Evolutionary conservation across 2,797 vertebrate genomes (phyloP).

Genomic region (Bradypodion pumilum): DNA sequence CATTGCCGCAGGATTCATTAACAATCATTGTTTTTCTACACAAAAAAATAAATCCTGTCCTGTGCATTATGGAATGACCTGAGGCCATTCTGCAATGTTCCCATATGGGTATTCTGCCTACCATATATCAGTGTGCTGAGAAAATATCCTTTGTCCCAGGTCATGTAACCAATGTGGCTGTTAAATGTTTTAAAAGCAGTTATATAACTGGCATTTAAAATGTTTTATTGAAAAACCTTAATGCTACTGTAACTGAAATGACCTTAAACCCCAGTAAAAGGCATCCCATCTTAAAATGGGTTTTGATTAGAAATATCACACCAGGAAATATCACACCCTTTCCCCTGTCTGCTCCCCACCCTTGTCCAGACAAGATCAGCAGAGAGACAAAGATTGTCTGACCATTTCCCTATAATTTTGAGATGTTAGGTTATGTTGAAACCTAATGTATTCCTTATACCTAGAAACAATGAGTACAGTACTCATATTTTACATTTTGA

Average conservation of each 20-base stretch:
- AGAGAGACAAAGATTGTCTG: background rate
- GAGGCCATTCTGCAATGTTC: constrained; percentile 54
- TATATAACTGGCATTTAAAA: constrained; percentile 73
- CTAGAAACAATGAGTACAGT: constrained; percentile 49
- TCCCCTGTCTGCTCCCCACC: constrained; percentile 36
- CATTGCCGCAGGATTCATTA: constrained; percentile 63
- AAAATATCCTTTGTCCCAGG: constrained; percentile 72
- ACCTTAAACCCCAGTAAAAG: constrained; percentile 62
- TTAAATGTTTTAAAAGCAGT: constrained; percentile 74
- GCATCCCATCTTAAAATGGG: constrained; percentile 62
- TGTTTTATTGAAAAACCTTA: constrained; percentile 73
- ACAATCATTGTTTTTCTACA: constrained; percentile 63
- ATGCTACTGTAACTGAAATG: constrained; percentile 67
- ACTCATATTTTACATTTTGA: constrained; percentile 31
- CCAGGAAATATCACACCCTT: constrained; percentile 35
- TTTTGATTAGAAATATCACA: constrained; percentile 68
- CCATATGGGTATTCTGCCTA: constrained; percentile 66
- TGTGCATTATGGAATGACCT: constrained; percentile 58
- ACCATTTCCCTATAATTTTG: constrained; percentile 25
- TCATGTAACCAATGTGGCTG: constrained; percentile 64
- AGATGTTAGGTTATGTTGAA: constrained; percentile 21
- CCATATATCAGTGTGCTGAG: constrained; percentile 64
- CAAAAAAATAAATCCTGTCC: constrained; percentile 47
- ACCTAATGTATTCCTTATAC: constrained; percentile 15
- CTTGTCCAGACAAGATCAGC: constrained; percentile 22